Conservation (phyloP, 92 coral and sea anemone species). For the Epizoanthus scotinus region DNA sequence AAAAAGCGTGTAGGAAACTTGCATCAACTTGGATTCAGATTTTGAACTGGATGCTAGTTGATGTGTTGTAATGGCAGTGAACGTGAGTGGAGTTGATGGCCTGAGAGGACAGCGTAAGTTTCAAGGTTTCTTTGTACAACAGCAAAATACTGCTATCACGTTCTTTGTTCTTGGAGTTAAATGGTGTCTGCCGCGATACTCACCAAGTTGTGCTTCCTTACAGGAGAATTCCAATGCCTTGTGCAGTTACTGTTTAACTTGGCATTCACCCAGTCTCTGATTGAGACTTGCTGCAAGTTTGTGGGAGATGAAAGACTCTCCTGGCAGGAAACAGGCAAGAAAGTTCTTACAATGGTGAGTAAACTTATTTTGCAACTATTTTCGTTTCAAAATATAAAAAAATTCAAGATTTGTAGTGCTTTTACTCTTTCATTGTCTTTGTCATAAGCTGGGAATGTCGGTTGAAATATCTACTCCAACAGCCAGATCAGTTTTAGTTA, state of each 20-base stretch:
- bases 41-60: no score
- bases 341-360: slow-evolving; percentile 60
- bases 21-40: no score
- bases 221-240: slow-evolving; percentile 88
- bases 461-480: no score
- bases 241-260: slow-evolving; percentile 86
- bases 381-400: neutral
- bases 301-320: slow-evolving; percentile 92
- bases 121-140: no score
- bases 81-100: no score
- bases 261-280: slow-evolving; percentile 78
- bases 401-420: neutral
- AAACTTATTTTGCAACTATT: neutral
- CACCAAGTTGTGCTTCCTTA: neutral
- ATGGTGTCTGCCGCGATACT: neutral
- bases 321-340: slow-evolving; percentile 85
- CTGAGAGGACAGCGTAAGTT: no score
- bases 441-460: no score
- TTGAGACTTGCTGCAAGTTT: slow-evolving; percentile 87
- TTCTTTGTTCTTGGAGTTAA: neutral
- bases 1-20: no score
- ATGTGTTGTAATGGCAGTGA: no score
- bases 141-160: neutral
- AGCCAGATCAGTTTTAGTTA: no score
- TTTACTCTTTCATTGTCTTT: no score